Evolutionary conservation across 2,113 vertebrate genomes (phyloP), one percentile per base, ranked within the genome.

Genomic region (Panurus biarmicus): DNA sequence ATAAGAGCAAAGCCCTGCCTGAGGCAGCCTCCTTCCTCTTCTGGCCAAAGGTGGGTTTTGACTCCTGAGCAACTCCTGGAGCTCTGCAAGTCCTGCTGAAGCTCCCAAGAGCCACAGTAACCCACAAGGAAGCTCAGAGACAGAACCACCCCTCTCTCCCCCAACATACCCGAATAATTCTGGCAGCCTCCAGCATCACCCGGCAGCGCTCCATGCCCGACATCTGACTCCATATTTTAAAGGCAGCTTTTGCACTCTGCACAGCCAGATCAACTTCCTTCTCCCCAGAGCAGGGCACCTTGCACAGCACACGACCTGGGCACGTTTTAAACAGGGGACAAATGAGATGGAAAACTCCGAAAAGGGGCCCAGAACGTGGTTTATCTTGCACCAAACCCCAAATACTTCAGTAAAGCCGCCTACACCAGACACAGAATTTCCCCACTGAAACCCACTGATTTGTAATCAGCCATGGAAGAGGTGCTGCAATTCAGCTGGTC

Each of bases 181-280:
- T 98, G 35, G 99, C 99, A 28, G 99, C 99, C 95, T 99, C 99
- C 12, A 99, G 95, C 97, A 99, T 97, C 79, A 99, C 95, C 11
- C 98, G 97, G 31, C 98, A 96, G 18, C 99, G 97, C 94, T 99
- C 98, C 98, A 98, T 98, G 80, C 99, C 99, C 0, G 99, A 97
- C 95, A 98, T 95, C 92, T 98, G 97, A 22, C 98, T 98, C 99
- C 99, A 99, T 80, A 97, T 96, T 64, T 98, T 96, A 93, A 98
- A 99, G 53, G 99, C 99, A n/a, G 96, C 54, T 11, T 98, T 98
- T 20, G 99, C 98, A 48, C 97, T 99, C 85, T 98, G 94, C 25
- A 99, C 97, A 87, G 98, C 99, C 91, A 98, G 95, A 62, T 98
- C 97, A 2, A 99, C 98, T 83, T 99, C 99, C 83, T 98, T 98